Evolutionary conservation across 2,113 vertebrate species (phyloP).

Genomic region (Austrofundulus limnaeus): DNA sequence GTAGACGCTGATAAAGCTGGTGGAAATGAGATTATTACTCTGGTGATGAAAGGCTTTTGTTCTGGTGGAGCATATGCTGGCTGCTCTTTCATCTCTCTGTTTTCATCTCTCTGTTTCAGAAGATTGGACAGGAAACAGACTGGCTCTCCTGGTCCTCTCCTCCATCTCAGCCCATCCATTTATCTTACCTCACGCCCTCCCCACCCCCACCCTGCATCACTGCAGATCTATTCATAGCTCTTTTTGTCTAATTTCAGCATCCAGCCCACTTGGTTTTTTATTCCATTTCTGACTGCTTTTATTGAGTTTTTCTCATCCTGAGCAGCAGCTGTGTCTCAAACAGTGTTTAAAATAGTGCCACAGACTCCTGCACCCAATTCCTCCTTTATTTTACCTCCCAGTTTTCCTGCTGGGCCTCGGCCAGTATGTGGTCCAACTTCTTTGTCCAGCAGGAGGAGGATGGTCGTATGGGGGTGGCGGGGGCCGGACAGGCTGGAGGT

Average conservation of each 20-base stretch:
- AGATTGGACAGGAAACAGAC: constrained; percentile 56
- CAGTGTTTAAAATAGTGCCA: neutral
- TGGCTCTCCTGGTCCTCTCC: constrained; percentile 47
- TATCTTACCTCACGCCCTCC: constrained; percentile 22
- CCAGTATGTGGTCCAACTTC: constrained; percentile 89
- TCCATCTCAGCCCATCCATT: constrained; percentile 39
- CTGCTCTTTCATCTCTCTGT: constrained; percentile 61
- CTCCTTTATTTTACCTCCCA: neutral
- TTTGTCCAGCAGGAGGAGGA: constrained; percentile 84
- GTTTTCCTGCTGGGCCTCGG: neutral
- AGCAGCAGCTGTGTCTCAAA: constrained; percentile 17
- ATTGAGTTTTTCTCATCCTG: constrained; percentile 13
- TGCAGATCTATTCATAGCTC: constrained; percentile 29
- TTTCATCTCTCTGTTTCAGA: constrained; percentile 67
- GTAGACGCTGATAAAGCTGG: constrained; percentile 53
- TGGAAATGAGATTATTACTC: constrained; percentile 59
- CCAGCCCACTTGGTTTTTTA: constrained; percentile 25
- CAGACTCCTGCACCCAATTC: neutral
- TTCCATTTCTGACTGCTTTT: constrained; percentile 23
- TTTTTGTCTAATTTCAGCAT: constrained; percentile 37
- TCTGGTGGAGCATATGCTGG: constrained; percentile 54
- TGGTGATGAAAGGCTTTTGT: constrained; percentile 55
- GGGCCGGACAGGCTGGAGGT: constrained; percentile 54
- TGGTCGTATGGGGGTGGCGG: constrained; percentile 67
- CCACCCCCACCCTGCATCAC: constrained; percentile 15